Conservation (phyloP, 1,140 invertebrate genomes). For the Sycophila sp. region DNA sequence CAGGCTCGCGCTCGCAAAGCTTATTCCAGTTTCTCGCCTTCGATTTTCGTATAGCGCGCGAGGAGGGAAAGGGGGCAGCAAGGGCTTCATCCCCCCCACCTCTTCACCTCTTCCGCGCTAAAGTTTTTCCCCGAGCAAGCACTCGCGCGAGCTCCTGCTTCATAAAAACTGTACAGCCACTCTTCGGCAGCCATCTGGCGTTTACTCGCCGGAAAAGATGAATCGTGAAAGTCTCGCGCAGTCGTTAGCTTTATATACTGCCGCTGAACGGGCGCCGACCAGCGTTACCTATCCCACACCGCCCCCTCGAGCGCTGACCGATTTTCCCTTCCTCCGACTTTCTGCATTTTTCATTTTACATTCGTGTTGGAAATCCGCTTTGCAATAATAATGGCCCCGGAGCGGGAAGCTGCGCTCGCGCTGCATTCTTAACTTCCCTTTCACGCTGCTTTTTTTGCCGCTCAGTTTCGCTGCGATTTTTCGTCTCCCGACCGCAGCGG, state of each 20-base stretch:
- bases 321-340: not conserved
- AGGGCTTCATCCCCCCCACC: not conserved
- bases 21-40: conserved; percentile 4
- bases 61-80: too few relatives aligned
- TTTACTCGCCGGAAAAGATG: conserved; percentile 24
- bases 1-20: not conserved
- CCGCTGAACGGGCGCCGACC: too few relatives aligned
- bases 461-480: too few relatives aligned
- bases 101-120: not conserved
- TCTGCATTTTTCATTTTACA: conserved; percentile 4
- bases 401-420: not conserved
- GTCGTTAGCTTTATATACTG: conserved; percentile 7
- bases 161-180: conserved; percentile 23
- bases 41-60: conserved; percentile 1
- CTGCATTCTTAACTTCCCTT: not conserved
- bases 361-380: conserved; percentile 12
- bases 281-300: too few relatives aligned
- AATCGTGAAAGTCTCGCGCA: conserved; percentile 14
- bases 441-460: not conserved
- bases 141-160: not conserved
- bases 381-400: conserved; percentile 5
- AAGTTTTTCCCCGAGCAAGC: not conserved
- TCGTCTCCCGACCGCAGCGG: too few relatives aligned
- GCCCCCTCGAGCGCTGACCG: not conserved
- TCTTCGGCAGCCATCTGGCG: conserved; percentile 23